phyloP scores from a whole-genome alignment of 1,140 invertebrate species.

The Thrips palmi region DNA sequence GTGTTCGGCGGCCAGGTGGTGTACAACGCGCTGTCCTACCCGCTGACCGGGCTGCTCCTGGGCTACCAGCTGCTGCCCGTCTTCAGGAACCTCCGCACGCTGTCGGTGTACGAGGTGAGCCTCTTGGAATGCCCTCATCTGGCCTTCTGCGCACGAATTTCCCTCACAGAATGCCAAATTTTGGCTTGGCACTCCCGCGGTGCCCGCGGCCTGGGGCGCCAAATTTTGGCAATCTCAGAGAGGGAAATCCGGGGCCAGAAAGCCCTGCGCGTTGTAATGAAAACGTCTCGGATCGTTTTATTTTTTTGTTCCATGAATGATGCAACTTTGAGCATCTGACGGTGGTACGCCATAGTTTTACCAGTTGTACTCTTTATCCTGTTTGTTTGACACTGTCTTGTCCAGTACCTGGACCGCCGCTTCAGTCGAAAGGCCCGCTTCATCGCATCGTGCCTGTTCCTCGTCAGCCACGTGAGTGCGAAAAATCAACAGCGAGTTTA shows the following conservation, averaged over 20 bases:
- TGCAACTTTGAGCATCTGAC: too few relatives aligned
- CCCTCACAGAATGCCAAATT: too few relatives aligned
- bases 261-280: too few relatives aligned
- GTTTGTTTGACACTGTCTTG: conserved; percentile 12
- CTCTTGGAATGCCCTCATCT: not conserved
- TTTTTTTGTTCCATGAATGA: too few relatives aligned
- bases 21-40: conserved; percentile 46
- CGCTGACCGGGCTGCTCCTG: conserved; percentile 44
- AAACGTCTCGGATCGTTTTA: too few relatives aligned
- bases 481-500: not conserved
- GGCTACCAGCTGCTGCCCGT: conserved; percentile 62
- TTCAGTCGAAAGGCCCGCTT: conserved; percentile 41
- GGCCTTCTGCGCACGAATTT: too few relatives aligned
- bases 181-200: not conserved
- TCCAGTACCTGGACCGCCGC: conserved; percentile 49
- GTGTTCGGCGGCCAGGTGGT: conserved; percentile 66
- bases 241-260: too few relatives aligned
- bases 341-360: too few relatives aligned
- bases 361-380: too few relatives aligned
- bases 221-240: too few relatives aligned
- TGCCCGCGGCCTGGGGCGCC: too few relatives aligned
- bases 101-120: conserved; percentile 65
- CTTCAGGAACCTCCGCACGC: conserved; percentile 55
- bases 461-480: conserved; percentile 29
- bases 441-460: conserved; percentile 39